A percentile compares a stretch with the other conserved stretches of the same genome.
Conservation (phyloP, 2,797 vertebrate species). For the Periophthalmus magnuspinnatus region DNA sequence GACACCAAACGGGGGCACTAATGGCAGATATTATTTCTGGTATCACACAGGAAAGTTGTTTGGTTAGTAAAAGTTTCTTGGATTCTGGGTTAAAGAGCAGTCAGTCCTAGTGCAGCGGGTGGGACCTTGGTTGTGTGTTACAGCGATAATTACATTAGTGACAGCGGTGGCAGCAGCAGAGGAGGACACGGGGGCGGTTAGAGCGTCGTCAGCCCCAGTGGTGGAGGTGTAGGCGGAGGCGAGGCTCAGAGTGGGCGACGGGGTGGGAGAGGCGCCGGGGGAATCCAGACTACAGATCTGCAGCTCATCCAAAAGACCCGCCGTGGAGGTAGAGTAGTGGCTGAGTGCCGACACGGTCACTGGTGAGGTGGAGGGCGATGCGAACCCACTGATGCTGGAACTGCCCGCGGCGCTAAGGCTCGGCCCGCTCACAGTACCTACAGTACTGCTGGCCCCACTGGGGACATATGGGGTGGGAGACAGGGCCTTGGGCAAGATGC, state of each 20-base stretch:
- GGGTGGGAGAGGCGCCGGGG: conserved; percentile 81
- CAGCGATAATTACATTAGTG: conserved; percentile 87
- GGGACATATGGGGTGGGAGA: conserved; percentile 72
- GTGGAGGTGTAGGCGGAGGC: conserved; percentile 78
- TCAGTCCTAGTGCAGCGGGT: conserved; percentile 30
- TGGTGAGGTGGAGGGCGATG: conserved; percentile 72
- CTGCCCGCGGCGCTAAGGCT: conserved; percentile 33
- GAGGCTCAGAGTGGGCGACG: conserved; percentile 87
- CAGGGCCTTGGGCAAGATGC: conserved; percentile 73
- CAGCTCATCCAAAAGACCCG: conserved; percentile 85
- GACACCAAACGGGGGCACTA: conserved; percentile 31
- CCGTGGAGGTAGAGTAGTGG: conserved; percentile 85
- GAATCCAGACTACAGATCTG: conserved; percentile 84
- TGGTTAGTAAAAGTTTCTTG: conserved; percentile 55
- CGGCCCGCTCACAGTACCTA: conserved; percentile 31
- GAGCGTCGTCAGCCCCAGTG: conserved; percentile 65
- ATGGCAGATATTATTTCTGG: conserved; percentile 19
- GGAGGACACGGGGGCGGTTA: conserved; percentile 72
- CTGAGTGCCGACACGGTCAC: conserved; percentile 84
- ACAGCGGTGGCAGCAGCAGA: conserved; percentile 77
- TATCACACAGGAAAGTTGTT: conserved; percentile 29
- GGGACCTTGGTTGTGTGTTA: conserved; percentile 49
- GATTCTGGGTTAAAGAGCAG: conserved; percentile 18
- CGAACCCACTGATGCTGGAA: conserved; percentile 32
- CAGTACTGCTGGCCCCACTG: conserved; percentile 48